phyloP scores from a whole-genome alignment of 2,888 invertebrate genomes.

The Melanchra persicariae region DNA sequence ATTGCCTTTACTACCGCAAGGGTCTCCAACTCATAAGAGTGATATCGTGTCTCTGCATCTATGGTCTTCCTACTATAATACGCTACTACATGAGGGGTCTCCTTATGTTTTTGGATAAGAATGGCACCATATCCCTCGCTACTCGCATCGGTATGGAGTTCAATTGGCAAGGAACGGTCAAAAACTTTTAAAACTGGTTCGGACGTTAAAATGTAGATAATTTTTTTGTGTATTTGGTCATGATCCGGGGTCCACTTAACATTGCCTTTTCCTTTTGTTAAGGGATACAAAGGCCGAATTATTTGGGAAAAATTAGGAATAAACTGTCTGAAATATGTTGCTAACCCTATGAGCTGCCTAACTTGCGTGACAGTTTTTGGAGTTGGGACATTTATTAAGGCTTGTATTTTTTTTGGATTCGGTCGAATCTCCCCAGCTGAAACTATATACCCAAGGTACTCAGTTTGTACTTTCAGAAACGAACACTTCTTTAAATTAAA shows the following conservation, averaged over 20 bases:
- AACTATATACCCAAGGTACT: background rate
- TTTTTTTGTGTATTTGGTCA: background rate
- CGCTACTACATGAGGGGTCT: background rate
- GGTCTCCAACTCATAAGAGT: background rate
- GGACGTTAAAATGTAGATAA: background rate
- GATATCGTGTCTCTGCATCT: background rate
- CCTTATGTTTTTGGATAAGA: too few relatives aligned
- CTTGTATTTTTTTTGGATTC: constrained; percentile 1
- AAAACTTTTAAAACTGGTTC: background rate
- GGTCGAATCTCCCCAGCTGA: constrained; percentile 1
- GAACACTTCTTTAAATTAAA: constrained; percentile 5
- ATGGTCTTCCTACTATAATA: background rate
- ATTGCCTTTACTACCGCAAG: too few relatives aligned
- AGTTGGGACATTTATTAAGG: background rate
- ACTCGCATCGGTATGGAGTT: too few relatives aligned
- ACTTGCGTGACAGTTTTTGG: background rate
- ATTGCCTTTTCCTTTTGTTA: constrained; percentile 1
- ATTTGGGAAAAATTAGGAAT: background rate
- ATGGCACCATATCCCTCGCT: too few relatives aligned
- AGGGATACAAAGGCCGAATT: constrained; percentile 3
- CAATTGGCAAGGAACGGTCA: too few relatives aligned
- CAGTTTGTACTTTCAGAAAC: background rate
- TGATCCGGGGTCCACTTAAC: background rate
- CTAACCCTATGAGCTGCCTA: background rate
- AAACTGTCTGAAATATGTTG: constrained; percentile 1